Evolutionary conservation across 2,888 invertebrate species (phyloP), one percentile per base, ranked within the genome.

Genomic region (Emmelina monodactyla): DNA sequence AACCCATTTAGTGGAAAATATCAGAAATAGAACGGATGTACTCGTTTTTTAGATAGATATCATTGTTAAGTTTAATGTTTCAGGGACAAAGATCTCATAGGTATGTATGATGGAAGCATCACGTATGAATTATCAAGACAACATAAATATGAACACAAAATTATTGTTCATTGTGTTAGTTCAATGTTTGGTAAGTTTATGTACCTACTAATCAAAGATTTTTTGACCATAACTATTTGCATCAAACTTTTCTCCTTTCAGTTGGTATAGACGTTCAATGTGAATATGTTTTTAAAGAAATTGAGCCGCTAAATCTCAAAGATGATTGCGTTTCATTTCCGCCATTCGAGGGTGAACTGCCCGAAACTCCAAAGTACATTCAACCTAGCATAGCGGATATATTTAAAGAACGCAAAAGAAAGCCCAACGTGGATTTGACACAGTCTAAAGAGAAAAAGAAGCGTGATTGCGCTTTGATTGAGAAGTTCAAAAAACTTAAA

Each of bases 131-230:
- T 86, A 28, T 58, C 61, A 19, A 58, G 82, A 38, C 66, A 67
- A 47, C 60, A 65, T 33, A 48, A 42, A 14, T 55, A 51, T 31
- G 70, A 78, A 43, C 66, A 82, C 40, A 72, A 68, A 48, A 61
- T 87, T 36, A 56, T 59, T 35, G 82, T 73, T 14, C 70, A 85
- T 52, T 82, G 86, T 41, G 69, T 87, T 31, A 86, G 86, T 49
- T 80, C 83, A 31, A 70, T 58, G 43, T 82, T 83, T 62, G 85
- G 85, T 85, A 61, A 61, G 51, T 49, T 14, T 11, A 33, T 22
- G 6, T 29, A 22, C 11, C n/a, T 7, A 35, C 28, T 37, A 34
- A 34, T 14, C 16, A 14, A 16, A 13, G 22, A 16, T 34, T 25
- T 11, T 7, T 28, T 19, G 16, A 13, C 3, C 1, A 29, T 33